phyloP scores from a whole-genome alignment of 2,797 vertebrate genomes.

The Cichlasoma orientale region DNA sequence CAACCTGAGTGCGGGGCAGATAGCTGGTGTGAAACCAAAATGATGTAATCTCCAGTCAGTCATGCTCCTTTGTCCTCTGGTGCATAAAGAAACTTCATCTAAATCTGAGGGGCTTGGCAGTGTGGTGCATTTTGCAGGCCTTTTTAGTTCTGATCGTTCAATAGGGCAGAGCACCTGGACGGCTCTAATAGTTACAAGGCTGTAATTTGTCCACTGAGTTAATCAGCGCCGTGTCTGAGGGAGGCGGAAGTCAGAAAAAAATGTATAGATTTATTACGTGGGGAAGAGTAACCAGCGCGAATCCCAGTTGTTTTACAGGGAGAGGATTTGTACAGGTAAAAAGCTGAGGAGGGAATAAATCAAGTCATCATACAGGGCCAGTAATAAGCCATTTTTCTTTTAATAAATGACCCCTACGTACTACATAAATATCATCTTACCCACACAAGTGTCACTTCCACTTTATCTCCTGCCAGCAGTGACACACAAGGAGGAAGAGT shows the following conservation, averaged over 20 bases:
- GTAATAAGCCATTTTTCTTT: conserved; percentile 63
- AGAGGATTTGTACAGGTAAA: conserved; percentile 7
- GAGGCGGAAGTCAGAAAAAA: conserved; percentile 11
- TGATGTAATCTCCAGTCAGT: conserved; percentile 56
- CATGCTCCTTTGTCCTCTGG: conserved; percentile 52
- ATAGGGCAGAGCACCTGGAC: conserved; percentile 65
- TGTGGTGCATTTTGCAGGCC: conserved; percentile 30
- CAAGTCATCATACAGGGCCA: conserved; percentile 45
- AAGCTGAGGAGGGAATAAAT: conserved; percentile 42
- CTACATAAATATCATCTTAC: conserved; percentile 61
- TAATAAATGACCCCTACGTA: conserved; percentile 51
- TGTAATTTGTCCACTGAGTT: conserved; percentile 71
- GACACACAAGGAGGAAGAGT: conserved; percentile 19
- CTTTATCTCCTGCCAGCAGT: conserved; percentile 57
- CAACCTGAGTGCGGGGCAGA: conserved; percentile 41
- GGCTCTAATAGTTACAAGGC: conserved; percentile 62
- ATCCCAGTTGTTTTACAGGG: conserved; percentile 22
- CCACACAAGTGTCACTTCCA: conserved; percentile 52
- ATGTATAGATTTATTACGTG: conserved; percentile 24
- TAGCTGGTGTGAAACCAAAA: conserved; percentile 46
- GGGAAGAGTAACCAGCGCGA: conserved; percentile 6
- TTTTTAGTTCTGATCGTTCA: conserved; percentile 59
- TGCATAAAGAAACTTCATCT: conserved; percentile 51
- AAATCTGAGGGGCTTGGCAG: conserved; percentile 20
- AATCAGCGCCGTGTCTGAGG: conserved; percentile 55